Base-by-base conservation (phyloP, 2,113 vertebrate genomes). In the Xyrauchen texanus region DNA sequence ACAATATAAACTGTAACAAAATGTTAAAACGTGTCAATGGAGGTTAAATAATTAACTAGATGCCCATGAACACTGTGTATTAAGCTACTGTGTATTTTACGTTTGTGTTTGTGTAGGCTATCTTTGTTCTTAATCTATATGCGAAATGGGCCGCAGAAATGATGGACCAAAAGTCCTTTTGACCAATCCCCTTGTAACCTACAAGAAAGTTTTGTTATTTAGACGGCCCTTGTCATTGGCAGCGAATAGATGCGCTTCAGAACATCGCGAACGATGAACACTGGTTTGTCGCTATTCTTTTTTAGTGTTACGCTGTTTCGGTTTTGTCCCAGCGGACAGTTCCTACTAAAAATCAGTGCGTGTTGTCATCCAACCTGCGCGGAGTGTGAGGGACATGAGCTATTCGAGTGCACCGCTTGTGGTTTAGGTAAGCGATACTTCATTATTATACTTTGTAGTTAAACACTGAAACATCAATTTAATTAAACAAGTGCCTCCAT, bases 361-460 rank as follows among this genome's bases (percentile, higher is more conserved):
- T 93, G 80, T 85, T 89, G 92, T 70, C 91, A 93, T 76, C 89
- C 89, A 82, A 91, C 89, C 90, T 93, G 92, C 84, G 78, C 89
- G 2, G 90, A 93, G 87, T 91, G 92, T 85, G 74, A 47, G 49
- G 91, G 91, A 0, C 91, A 91, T 13, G 92, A 93, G 85, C 87
- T 92, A 13, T 92, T 90, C 80, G 84, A 94, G 66, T 92, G 92
- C 81, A 92, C 86, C 10, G 89, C 85, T 86, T 93, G 92, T 82
- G 92, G 88, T 87, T 86, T 91, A 77, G 87, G 91, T 92, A 86
- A 91, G 92, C 76, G 9, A 47, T 4, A 7, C 11, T n/a, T 65
- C 62, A 53, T 8, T 45, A 7, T 16, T 10, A 65, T 34, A n/a
- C 7, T 44, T 0, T 5, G 8, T 3, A 60, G 71, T 73, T 61